Evolutionary conservation across 2,888 invertebrate species (phyloP).

Genomic region (Epirrita christyi): DNA sequence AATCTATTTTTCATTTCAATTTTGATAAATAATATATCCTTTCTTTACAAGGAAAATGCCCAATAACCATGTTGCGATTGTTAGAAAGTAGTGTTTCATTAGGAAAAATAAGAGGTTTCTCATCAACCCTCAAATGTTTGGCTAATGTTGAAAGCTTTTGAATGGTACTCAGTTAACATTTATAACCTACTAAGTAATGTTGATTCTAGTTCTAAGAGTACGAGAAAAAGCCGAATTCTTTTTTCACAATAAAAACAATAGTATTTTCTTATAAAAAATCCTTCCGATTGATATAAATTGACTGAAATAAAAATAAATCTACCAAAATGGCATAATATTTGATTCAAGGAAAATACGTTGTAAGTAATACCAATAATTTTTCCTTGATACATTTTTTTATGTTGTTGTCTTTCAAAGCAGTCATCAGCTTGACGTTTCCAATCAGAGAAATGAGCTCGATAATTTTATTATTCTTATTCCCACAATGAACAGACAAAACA

Average conservation of each 20-base stretch:
- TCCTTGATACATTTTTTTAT: no score
- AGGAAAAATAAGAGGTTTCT: neutral
- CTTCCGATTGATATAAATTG: neutral
- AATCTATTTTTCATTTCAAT: no score
- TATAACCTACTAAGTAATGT: neutral
- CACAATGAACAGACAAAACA: slow-evolving; percentile 24
- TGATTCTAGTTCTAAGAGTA: neutral
- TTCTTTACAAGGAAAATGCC: no score
- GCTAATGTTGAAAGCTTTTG: neutral
- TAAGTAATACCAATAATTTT: neutral
- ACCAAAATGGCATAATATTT: neutral
- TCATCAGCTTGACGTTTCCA: slow-evolving; percentile 2
- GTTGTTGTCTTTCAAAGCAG: neutral
- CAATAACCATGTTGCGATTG: no score
- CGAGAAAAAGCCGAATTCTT: neutral
- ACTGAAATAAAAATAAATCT: neutral
- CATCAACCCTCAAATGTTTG: neutral
- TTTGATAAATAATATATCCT: no score
- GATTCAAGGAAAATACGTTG: neutral
- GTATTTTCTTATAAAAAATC: neutral
- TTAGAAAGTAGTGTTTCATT: neutral
- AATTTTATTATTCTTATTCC: slow-evolving; percentile 21
- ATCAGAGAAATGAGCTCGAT: slow-evolving; percentile 9
- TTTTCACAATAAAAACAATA: neutral
- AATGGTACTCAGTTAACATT: neutral